Evolutionary conservation across 2,888 invertebrate species (phyloP), one percentile per base, ranked within the genome.

Genomic region (Geophilus truncorum): DNA sequence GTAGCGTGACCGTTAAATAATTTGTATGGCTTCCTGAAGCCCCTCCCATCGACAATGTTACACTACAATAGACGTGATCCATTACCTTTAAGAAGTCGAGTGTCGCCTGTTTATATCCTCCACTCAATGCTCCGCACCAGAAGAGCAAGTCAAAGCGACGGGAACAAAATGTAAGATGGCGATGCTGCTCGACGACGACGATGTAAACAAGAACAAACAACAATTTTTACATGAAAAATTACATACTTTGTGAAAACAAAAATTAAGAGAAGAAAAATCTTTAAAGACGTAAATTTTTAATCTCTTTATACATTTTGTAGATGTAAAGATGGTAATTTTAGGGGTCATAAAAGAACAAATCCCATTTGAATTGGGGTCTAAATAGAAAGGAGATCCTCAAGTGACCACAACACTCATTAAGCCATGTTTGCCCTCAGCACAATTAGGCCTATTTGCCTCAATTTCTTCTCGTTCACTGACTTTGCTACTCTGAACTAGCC

Each of bases 1-100:
- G 78, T 45, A 78, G 40, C 78, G 78, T 78, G 78, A 34, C 78
- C 78, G 78, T 78, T 78, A 78, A 78, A 78, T 78, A 78, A 78
- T 78, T 78, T 78, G 78, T 78, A 78, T 78, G 40, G 78, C 40
- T 78, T 78, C 78, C 78, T 28, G 28, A 40, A 45, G 78, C 78
- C 51, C 78, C 78, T 78, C 78, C 78, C 78, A 78, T 34, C 78
- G 78, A 78, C 78, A 78, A 78, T 78, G 78, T 78, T 78, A 34
- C 36, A 36, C 45, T 40, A 78, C 78, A 78, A 78, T 78, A 45
- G 40, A 28, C 51, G 78, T 40, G 45, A 78, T 78, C 78, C 78
- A 78, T 78, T 78, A 78, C 70, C 70, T 70, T 70, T 70, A 70
- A 70, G 70, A 70, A 70, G 70, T 70, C 70, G 70, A 70, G 70